Percentiles rank a stretch among this genome's conserved stretches.
Conservation (phyloP, 2,888 invertebrate species). For the Sminthurides aquaticus region DNA sequence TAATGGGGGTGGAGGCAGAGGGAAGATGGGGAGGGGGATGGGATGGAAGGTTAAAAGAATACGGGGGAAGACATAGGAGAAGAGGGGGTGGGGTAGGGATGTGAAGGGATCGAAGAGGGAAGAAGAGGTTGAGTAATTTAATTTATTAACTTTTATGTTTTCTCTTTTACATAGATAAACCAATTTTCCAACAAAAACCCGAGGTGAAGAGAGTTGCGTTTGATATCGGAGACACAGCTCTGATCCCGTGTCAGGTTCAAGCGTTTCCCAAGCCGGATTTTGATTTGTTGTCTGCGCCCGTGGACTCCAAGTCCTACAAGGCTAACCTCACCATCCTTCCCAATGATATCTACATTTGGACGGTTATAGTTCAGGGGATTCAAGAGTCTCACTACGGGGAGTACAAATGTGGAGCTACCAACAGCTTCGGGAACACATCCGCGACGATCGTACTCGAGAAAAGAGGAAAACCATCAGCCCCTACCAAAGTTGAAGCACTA, state of each 20-base stretch:
- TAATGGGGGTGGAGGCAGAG: not conserved
- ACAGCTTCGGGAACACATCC: slow-evolving; percentile 62
- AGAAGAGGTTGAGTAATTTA: not conserved
- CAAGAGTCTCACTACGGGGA: slow-evolving; percentile 82
- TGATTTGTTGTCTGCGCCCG: slow-evolving; percentile 58
- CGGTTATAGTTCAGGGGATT: slow-evolving; percentile 64
- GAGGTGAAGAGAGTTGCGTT: slow-evolving; percentile 60
- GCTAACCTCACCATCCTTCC: slow-evolving; percentile 71
- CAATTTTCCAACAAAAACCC: slow-evolving; percentile 75
- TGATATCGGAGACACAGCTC: slow-evolving; percentile 73
- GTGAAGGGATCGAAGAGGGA: not conserved
- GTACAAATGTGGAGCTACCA: slow-evolving; percentile 74
- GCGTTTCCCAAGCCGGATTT: slow-evolving; percentile 89
- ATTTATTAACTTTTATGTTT: not conserved
- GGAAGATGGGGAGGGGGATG: not conserved
- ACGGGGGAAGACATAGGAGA: not conserved
- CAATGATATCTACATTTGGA: slow-evolving; percentile 77
- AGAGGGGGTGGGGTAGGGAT: not conserved
- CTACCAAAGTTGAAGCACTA: slow-evolving; percentile 62
- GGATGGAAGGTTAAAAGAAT: not conserved
- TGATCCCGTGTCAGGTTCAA: slow-evolving; percentile 79
- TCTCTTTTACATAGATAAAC: slow-evolving; percentile 57
- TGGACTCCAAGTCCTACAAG: slow-evolving; percentile 63
- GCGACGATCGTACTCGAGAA: slow-evolving; percentile 65
- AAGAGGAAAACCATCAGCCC: slow-evolving; percentile 79